phyloP scores from a whole-genome alignment of 2,888 invertebrate genomes.

The Hetaerina titia region DNA sequence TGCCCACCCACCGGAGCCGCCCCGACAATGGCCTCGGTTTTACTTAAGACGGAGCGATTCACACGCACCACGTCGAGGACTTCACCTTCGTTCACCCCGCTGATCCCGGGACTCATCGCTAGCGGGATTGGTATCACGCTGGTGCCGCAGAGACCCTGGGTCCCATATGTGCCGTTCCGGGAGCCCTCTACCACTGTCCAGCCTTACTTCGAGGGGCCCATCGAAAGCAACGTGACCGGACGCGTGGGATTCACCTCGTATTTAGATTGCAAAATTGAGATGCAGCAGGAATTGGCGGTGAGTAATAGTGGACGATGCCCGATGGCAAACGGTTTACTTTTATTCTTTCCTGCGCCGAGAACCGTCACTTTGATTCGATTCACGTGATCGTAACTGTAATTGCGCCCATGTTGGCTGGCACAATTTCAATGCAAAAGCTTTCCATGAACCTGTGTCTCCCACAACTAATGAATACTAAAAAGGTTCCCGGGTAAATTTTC shows the following conservation, averaged over 20 bases:
- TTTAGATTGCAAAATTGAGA: conserved; percentile 81
- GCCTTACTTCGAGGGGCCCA: not conserved
- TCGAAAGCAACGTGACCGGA: conserved; percentile 79
- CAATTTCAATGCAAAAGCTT: no score
- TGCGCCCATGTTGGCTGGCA: no score
- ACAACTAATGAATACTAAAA: no score
- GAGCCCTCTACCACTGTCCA: conserved; percentile 69
- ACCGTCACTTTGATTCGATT: no score
- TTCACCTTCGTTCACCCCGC: not conserved
- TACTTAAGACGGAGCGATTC: not conserved
- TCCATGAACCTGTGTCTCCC: no score
- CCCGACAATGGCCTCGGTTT: not conserved
- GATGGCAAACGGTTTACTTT: no score
- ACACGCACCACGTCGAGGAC: not conserved
- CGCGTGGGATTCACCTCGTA: conserved; percentile 80
- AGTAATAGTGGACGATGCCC: conserved; percentile 72
- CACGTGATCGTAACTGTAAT: no score
- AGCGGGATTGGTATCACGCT: not conserved
- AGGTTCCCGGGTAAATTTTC: no score
- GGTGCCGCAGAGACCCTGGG: not conserved
- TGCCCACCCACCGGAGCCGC: not conserved
- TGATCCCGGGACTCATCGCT: not conserved
- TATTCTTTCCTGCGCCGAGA: no score
- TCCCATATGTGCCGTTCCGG: conserved; percentile 75
- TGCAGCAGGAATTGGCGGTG: conserved; percentile 82